Percentiles rank a stretch among this genome's conserved stretches.
phyloP scores from a whole-genome alignment of 1,140 invertebrate genomes.

The Bombus affinis region DNA sequence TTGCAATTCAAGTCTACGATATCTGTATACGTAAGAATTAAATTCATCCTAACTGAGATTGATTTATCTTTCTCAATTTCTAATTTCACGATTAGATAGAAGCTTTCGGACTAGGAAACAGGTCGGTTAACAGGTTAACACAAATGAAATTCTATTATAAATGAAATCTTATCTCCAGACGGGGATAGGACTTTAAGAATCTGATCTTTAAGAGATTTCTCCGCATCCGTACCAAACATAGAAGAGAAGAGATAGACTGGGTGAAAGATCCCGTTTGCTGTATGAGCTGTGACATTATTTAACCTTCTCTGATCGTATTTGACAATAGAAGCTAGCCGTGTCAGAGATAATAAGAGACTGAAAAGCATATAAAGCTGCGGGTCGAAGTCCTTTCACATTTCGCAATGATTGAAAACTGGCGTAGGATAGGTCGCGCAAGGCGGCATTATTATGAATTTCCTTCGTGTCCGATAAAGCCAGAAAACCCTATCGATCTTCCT shows the following conservation, averaged over 20 bases:
- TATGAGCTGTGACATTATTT: slow-evolving; percentile 48
- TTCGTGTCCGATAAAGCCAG: slow-evolving; percentile 38
- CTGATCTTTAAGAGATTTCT: slow-evolving; percentile 34
- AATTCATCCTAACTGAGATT: no score
- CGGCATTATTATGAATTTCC: slow-evolving; percentile 54
- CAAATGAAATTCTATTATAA: no score
- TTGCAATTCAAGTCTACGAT: no score
- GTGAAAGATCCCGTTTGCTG: slow-evolving; percentile 29
- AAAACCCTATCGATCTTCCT: slow-evolving; percentile 39
- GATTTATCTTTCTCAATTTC: no score
- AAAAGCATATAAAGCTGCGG: slow-evolving; percentile 53
- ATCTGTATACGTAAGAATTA: no score
- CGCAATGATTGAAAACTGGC: slow-evolving; percentile 55
- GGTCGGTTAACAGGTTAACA: no score
- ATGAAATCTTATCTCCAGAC: not conserved
- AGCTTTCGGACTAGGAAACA: no score
- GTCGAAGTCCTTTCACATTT: slow-evolving; percentile 49
- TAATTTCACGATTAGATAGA: no score
- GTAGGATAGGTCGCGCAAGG: slow-evolving; percentile 48
- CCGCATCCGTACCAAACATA: slow-evolving; percentile 11
- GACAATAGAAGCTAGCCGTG: slow-evolving; percentile 47
- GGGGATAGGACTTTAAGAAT: not conserved
- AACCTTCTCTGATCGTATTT: slow-evolving; percentile 40
- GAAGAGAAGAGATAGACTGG: not conserved
- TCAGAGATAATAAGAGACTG: slow-evolving; percentile 44